Evolutionary conservation across 2,797 vertebrate species (phyloP), one percentile per base, ranked within the genome.

Genomic region (Lophotriccus pileatus): DNA sequence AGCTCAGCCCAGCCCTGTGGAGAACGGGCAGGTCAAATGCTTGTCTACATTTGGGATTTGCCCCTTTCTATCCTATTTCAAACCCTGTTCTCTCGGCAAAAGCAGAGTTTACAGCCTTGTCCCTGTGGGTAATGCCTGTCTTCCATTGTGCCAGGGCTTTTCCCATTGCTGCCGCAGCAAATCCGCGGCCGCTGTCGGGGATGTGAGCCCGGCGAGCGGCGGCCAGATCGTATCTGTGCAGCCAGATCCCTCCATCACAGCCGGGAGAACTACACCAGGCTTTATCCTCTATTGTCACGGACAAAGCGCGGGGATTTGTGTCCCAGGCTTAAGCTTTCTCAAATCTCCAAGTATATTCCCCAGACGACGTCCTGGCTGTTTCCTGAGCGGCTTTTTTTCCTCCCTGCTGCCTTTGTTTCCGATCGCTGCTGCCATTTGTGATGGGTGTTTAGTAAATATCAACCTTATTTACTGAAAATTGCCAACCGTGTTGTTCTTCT

Each of bases 251-350:
- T 28, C 39, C 74, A 5, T 23, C 63, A 1, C 77, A 24, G 20
- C 84, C 3, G 7, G 36, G 17, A 6, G 2, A 56, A 3, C 87
- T 7, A 6, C 27, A 28, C 22, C 91, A 5, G 76, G 2, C 73
- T 87, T 95, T 36, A 88, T 87, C 77, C 92, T 5, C 90, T 82
- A 34, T 82, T 92, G 87, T 88, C 60, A 23, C 64, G 78, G 93
- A 92, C 87, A 90, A 80, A 95, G 87, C 72, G 1, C 28, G 3
- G 75, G 95, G 95, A 95, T 94, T 96, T 95, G 56, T 82, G 89
- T 82, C 74, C 89, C 6, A 16, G 84, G 4, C 84, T 91, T 89
- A 92, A 90, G 93, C 89, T 64, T 74, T 70, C 89, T 66, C 84
- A 72, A 47, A 74, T 78, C 83, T 69, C 89, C 69, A 1, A 17